Evolutionary conservation across 2,113 vertebrate genomes (phyloP), one percentile per base, ranked within the genome.

Genomic region (Ibidorhyncha struthersii): DNA sequence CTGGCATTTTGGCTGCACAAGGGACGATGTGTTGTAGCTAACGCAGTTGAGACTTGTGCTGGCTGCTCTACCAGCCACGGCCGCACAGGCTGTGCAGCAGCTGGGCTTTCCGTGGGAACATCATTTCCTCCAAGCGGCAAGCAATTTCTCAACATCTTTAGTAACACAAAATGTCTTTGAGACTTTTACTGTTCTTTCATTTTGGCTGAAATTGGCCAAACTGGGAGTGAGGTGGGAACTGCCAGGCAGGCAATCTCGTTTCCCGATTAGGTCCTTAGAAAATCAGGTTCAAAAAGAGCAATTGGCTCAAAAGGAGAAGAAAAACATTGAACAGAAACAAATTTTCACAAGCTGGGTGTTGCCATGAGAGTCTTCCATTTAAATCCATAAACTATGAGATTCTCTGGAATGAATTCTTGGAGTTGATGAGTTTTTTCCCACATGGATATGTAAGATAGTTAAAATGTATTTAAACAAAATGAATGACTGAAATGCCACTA

Each of bases 391-490:
- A 90, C 59, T 58, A 20, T 50, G 86, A 94, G 70, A 61, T 90
- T 67, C 55, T 87, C 14, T 34, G 67, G 53, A 72, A 49, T 29
- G 12, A 81, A n/a, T 69, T 92, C 84, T 91, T 84, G 22, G 77
- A 85, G 29, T 55, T 87, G 59, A 53, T 82, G 56, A 84, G 43
- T 14, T 95, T 66, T 95, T 92, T 91, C 89, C 78, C 79, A 58
- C 6, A 2, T 80, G 61, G 80, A 49, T 74, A 29, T 58, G 12
- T 45, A 81, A 71, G 89, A 27, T 47, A 90, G 69, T 91, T 94
- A 67, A 63, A 87, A 94, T 76, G n/a, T 76, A 58, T 97, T 96
- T 97, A 71, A 95, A 82, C 61, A 81, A 86, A 94, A 84, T n/a
- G 49, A 91, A 85, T 79, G 14, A 67, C 30, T 90, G 65, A 66